Percentiles rank a stretch among this genome's conserved stretches.
These are phyloP conservation scores for Patella vulgata DNA, from an alignment of 1,140 invertebrate genomes.

Conservation along the genomic window DNA sequence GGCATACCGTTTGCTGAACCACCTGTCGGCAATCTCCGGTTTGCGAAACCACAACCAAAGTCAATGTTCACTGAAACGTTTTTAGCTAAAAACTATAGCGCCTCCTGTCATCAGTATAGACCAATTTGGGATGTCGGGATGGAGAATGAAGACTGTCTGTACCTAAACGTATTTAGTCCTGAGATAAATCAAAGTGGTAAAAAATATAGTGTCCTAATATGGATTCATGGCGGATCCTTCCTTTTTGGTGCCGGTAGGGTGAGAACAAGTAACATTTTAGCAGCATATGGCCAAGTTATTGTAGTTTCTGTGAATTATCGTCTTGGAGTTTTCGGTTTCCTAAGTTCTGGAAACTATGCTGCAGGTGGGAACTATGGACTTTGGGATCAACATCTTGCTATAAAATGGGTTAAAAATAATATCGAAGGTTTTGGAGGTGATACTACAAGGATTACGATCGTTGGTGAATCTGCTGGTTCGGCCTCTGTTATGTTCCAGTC, in stretches of 20 bases:
- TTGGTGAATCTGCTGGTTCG: conserved; percentile 91
- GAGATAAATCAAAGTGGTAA: conserved; percentile 44
- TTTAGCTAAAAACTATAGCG: background rate
- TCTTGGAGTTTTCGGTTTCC: conserved; percentile 75
- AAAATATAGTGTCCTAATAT: conserved; percentile 23
- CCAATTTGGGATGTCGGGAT: no score
- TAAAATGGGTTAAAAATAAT: conserved; percentile 89
- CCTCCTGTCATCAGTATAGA: conserved; percentile 16
- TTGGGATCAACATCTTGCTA: conserved; percentile 84
- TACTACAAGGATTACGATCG: conserved; percentile 84
- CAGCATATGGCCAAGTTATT: conserved; percentile 20
- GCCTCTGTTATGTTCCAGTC: conserved; percentile 48
- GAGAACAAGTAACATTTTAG: conserved; percentile 81
- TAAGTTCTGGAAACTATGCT: conserved; percentile 89
- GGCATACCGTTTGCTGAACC: conserved; percentile 20
- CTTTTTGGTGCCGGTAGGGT: conserved; percentile 75
- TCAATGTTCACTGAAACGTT: conserved; percentile 7
- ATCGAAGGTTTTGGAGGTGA: conserved; percentile 90
- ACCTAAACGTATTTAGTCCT: conserved; percentile 32
- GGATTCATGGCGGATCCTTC: conserved; percentile 38
- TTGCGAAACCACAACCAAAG: conserved; percentile 13
- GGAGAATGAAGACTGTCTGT: conserved; percentile 36
- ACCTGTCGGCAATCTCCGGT: conserved; percentile 12
- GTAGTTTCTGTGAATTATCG: conserved; percentile 28
- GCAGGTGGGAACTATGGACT: conserved; percentile 96